Evolutionary conservation across 2,888 invertebrate species (phyloP), one percentile per base, ranked within the genome.

Genomic region (Spodoptera exigua): DNA sequence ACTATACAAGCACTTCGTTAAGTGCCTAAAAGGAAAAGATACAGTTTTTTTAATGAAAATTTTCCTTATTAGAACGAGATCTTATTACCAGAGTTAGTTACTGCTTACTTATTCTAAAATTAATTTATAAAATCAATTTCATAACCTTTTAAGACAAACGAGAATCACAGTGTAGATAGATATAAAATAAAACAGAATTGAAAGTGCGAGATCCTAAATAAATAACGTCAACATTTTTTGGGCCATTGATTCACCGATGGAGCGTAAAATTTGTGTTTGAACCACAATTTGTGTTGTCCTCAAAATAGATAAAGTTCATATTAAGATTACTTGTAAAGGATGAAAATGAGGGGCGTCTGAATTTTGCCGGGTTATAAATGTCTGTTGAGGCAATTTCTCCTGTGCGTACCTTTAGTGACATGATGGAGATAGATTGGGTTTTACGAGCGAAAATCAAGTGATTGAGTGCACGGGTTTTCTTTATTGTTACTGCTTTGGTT

Each of bases 211-310:
- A 64, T 63, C 61, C 67, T 76, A 74, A 82, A 79, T 76, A 82
- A 83, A 83, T 79, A 79, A 78, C 69, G 66, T 51, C 59, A 74
- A 77, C 76, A 81, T 80, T 81, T 83, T 80, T 81, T 77, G 79
- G 75, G 43, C 74, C 74, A 80, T 81, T 80, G 80, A 70, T 76
- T 76, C 51, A 43, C 59, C 79, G 72, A 67, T 82, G 81, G 75
- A 61, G 77, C 78, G 78, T 77, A 74, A 83, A 84, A 82, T 80
- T 78, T 75, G 72, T 79, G 74, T 76, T 80, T 76, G 76, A 70
- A 76, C 80, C 71, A 68, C 79, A 72, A 73, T 78, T 76, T 73
- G 65, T 74, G 66, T 71, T 74, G 74, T 79, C 69, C 73, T 74
- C 61, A 60, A 70, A 76, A 74, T 62, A 76, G 76, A 78, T 74